A percentile compares a stretch with the other conserved stretches of the same genome.
phyloP scores from a whole-genome alignment of 2,888 invertebrate species.

The Luperina nickerlii region DNA sequence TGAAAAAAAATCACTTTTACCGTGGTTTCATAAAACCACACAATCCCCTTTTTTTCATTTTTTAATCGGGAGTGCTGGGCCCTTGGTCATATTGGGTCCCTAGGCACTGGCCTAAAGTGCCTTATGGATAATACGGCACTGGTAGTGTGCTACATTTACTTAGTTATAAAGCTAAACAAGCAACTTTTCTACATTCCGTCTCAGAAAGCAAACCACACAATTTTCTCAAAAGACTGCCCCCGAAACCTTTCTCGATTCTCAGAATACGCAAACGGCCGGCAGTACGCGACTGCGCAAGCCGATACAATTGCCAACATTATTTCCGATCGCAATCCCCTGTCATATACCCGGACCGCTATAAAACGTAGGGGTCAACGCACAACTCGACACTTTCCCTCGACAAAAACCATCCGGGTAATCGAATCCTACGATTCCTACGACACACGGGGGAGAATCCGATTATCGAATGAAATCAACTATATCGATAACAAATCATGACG shows the following conservation, averaged over 20 bases:
- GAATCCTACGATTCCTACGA: conserved; percentile 49
- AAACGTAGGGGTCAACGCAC: conserved; percentile 62
- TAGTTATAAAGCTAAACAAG: background rate
- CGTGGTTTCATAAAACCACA: no score
- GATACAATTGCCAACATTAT: conserved; percentile 59
- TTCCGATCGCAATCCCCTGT: conserved; percentile 50
- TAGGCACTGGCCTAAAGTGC: no score
- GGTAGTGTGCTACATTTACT: background rate
- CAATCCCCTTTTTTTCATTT: no score
- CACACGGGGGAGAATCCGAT: conserved; percentile 54
- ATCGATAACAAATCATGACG: conserved; percentile 60
- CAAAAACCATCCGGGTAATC: conserved; percentile 55
- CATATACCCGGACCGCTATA: conserved; percentile 60
- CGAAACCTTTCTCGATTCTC: conserved; percentile 37
- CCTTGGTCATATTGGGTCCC: no score
- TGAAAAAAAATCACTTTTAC: no score
- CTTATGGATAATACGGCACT: no score
- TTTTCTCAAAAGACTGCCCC: conserved; percentile 28
- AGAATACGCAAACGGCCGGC: conserved; percentile 34
- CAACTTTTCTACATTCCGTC: background rate
- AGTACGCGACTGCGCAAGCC: conserved; percentile 34
- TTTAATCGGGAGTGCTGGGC: no score
- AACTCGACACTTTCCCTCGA: conserved; percentile 54
- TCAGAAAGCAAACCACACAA: conserved; percentile 30
- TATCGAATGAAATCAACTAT: conserved; percentile 59